Evolutionary conservation across 1,140 invertebrate genomes (phyloP), one percentile per base, ranked within the genome.

Genomic region (Paracyclopina nana): DNA sequence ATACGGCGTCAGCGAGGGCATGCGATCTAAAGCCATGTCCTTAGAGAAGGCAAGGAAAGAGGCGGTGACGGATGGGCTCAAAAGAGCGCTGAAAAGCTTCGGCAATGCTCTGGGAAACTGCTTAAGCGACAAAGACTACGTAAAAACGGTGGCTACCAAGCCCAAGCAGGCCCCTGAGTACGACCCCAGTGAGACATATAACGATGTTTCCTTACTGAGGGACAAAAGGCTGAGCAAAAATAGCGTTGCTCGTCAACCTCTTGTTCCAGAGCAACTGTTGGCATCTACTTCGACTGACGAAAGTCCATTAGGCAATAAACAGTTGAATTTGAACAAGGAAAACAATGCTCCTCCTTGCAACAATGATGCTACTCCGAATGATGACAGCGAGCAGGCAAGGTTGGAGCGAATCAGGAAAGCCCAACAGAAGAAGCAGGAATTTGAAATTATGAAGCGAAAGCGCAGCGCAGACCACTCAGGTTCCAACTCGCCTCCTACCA

Each of bases 1-100:
- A 12, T 69, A 69, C 63, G 68, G 68, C 12, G 65, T 68, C 0
- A 66, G 64, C 58, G 68, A 69, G 57, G 68, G 68, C 41, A 65
- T 69, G 63, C 31, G 40, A 44, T 52, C 50, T 18, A 52, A 52
- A 22, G 50, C 50, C 9, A 26, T 52, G 6, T 42, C 30, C 25
- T 16, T 52, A 9, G 50, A 52, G 27, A 52, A 52, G 45, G 41
- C 38, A 34, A 14, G 50, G 25, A 51, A 61, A 58, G 68, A 69
- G 56, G 64, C 68, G n/a, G 68, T 67, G 11, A 68, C 68, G 29
- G 68, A 69, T 62, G 68, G 67, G 5, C 53, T 69, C 24, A 69
- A 69, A 53, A 56, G 68, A 55, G 66, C 68, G 18, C 55, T 69
- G 18, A 68, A 68, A 55, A 65, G 62, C 56, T 69, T 68, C 61